A percentile compares a stretch with the other conserved stretches of the same genome.
These are phyloP conservation scores for Aphaenogaster ashmeadi DNA, from an alignment of 1,140 invertebrate species.

Conservation along the genomic window DNA sequence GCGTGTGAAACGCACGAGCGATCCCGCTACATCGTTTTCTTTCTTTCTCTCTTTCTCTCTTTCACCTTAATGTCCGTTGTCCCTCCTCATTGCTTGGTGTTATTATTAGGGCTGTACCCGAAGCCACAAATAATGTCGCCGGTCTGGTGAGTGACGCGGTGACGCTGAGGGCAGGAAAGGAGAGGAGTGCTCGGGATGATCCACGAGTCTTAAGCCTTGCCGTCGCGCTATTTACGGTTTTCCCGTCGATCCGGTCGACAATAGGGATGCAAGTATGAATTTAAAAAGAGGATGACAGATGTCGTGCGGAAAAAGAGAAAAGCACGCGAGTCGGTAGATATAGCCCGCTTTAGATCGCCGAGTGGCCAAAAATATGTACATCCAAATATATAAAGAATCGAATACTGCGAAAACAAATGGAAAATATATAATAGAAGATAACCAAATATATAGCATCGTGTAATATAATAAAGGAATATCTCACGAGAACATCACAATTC, in stretches of 20 bases:
- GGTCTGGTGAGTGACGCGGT: constrained; percentile 67
- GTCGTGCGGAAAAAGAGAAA: neutral
- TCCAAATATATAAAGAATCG: neutral
- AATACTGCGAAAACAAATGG: neutral
- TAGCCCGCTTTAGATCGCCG: neutral
- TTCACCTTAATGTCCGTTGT: neutral
- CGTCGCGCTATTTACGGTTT: constrained; percentile 68
- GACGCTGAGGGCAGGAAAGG: constrained; percentile 33
- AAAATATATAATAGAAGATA: neutral
- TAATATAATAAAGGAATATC: constrained; percentile 7
- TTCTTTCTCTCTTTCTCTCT: constrained; percentile 6
- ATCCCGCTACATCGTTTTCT: constrained; percentile 18
- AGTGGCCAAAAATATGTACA: constrained; percentile 35
- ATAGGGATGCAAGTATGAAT: constrained; percentile 4
- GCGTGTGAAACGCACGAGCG: constrained; percentile 43
- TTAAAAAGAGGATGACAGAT: neutral
- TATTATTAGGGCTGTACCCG: constrained; percentile 73
- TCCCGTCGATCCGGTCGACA: constrained; percentile 24
- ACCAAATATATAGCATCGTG: neutral
- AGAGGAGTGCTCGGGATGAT: constrained; percentile 71
- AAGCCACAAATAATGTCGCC: constrained; percentile 74
- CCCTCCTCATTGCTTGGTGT: constrained; percentile 50
- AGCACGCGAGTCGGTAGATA: neutral
- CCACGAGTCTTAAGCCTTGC: constrained; percentile 60
- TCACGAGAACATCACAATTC: neutral